Percentiles rank a stretch among this genome's conserved stretches.
Conservation (phyloP, 2,113 vertebrate species). For the Corydoras maculifer region DNA sequence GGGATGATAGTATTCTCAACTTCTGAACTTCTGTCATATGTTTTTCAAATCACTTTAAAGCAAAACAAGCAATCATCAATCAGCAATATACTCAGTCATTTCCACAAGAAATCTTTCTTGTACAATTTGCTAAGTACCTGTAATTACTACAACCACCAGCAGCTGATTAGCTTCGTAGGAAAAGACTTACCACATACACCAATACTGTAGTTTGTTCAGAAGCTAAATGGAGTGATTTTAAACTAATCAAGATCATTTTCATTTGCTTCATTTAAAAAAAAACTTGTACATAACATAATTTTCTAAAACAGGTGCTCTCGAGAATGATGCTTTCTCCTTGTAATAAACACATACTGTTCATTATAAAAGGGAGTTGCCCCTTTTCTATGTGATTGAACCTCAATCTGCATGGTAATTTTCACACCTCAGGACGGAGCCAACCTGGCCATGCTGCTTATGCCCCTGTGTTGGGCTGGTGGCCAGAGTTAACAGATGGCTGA, state of each 20-base stretch:
- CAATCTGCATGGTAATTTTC: constrained; percentile 35
- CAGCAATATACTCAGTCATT: constrained; percentile 16
- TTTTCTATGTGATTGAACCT: constrained; percentile 15
- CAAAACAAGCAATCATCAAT: constrained; percentile 40
- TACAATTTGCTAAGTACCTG: constrained; percentile 30
- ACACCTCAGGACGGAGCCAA: constrained; percentile 35
- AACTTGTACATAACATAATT: constrained; percentile 4
- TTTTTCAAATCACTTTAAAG: constrained; percentile 26
- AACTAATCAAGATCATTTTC: constrained; percentile 7
- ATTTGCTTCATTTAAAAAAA: neutral
- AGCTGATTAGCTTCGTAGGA: constrained; percentile 25
- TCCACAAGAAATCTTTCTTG: constrained; percentile 25
- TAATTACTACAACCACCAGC: constrained; percentile 26
- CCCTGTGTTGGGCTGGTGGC: constrained; percentile 51
- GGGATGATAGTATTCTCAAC: neutral
- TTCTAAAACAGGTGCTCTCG: constrained; percentile 33
- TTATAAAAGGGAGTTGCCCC: constrained; percentile 19
- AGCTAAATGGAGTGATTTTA: constrained; percentile 3
- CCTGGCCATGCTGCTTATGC: constrained; percentile 36
- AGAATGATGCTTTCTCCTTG: neutral
- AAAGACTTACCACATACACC: constrained; percentile 9
- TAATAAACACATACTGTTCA: too few relatives aligned
- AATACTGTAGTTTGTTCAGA: constrained; percentile 3
- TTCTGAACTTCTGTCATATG: constrained; percentile 23
- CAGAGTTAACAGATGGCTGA: constrained; percentile 61